Percentiles rank a stretch among this genome's conserved stretches.
Evolutionary conservation across 1,140 invertebrate genomes (phyloP).

Genomic region (Drosophila varians): DNA sequence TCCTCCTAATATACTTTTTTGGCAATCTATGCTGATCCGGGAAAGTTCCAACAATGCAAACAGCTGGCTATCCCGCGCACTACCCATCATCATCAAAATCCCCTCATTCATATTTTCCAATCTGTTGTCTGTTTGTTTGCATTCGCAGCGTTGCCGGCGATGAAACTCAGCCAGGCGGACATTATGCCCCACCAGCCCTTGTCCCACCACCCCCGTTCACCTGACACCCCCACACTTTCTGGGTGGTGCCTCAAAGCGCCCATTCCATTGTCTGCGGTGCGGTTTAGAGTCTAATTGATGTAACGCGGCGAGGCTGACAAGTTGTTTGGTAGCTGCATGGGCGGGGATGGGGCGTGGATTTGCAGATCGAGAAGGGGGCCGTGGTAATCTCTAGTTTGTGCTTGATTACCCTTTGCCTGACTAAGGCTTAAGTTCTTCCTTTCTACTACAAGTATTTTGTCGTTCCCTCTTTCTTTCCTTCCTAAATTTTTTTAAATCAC

Average conservation of each 20-base stretch:
- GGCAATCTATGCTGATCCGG: constrained; percentile 74
- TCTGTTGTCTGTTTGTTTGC: constrained; percentile 50
- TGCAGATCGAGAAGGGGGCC: constrained; percentile 1
- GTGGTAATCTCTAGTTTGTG: constrained; percentile 65
- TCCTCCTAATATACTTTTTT: constrained; percentile 13
- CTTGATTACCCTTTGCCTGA: constrained; percentile 67
- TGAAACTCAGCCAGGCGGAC: constrained; percentile 49
- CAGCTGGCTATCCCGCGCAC: constrained; percentile 53
- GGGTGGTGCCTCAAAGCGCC: too few species aligned
- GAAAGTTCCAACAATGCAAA: constrained; percentile 76
- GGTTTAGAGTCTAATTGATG: constrained; percentile 66
- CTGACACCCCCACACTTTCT: background rate
- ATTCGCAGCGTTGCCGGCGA: constrained; percentile 35
- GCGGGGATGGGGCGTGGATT: constrained; percentile 4
- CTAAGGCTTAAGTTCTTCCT: constrained; percentile 47
- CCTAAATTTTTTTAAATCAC: constrained; percentile 65
- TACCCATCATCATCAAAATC: constrained; percentile 24
- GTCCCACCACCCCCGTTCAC: background rate
- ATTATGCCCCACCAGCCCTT: constrained; percentile 47
- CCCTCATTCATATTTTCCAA: constrained; percentile 15
- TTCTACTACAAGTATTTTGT: constrained; percentile 9
- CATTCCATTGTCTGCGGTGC: constrained; percentile 17
- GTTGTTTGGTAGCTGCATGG: constrained; percentile 25
- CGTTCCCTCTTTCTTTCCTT: constrained; percentile 14
- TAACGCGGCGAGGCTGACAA: constrained; percentile 60